Base-by-base conservation (phyloP, 2,797 vertebrate species). In the Hydrolagus colliei region DNA sequence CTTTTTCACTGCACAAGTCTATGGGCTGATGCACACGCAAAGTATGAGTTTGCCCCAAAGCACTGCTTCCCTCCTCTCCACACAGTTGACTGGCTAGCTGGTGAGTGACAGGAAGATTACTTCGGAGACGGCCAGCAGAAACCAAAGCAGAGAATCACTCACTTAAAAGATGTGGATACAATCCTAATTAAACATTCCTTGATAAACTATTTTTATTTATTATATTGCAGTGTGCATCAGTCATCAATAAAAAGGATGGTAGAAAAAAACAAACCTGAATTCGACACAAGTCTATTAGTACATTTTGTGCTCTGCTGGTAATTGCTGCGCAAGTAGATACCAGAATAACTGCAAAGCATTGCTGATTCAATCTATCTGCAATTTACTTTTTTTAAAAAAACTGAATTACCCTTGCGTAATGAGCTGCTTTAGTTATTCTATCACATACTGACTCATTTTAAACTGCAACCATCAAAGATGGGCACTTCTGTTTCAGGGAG, bases 391-490 rank as follows among this genome's bases (percentile, higher is more conserved):
- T 80, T 22, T 63, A 27, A 14, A 52, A 52, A 52, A 62, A 67
- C 8, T 32, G 13, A 80, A 67, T 6, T 41, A 11, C 27, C 10
- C 63, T 41, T 9, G 27, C 9, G 67, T 16, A 82, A 41, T 82
- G 27, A 10, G 18, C n/a, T 61, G 41, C 74, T 76, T 71, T 41
- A 32, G 63, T 65, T 82, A 11, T 41, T 68, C 63, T 82, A 9
- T 68, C 32, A 79, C 77, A 6, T 14, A 79, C 61, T 79, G 22
- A 79, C 14, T 79, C n/a, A 27, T 79, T 79, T 63, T 79, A 79
- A 79, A 79, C 61, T 63, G 12, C n/a, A 32, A 63, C 12, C 61
- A 59, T 9, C 59, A 61, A 76, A 52, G 20, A 4, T 41, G 9
- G 27, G 22, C 22, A 27, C n/a, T 22, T 13, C 5, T 63, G 12